phyloP scores from a whole-genome alignment of 2,113 vertebrate species.

The Pomatostomus ruficeps region DNA sequence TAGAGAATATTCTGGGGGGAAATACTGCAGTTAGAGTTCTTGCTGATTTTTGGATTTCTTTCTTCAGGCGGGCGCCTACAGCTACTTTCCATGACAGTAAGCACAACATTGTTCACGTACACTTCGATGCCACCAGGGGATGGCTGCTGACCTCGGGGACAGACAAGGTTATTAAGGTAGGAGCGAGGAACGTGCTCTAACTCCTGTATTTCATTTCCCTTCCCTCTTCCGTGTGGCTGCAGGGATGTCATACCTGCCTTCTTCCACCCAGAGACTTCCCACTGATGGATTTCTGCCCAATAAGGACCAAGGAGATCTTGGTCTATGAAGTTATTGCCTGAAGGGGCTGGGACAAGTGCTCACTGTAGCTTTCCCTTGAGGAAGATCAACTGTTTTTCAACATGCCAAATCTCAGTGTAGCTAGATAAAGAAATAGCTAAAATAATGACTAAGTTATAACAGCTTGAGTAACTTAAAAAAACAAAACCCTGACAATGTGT shows the following conservation, averaged over 20 bases:
- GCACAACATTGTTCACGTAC: conserved; percentile 88
- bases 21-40: not conserved
- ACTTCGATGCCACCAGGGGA: conserved; percentile 92
- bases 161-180: conserved; percentile 95
- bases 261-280: not conserved
- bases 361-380: not conserved
- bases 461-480: not conserved
- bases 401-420: not conserved
- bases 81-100: conserved; percentile 97
- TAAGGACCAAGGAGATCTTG: not conserved
- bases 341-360: not conserved
- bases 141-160: conserved; percentile 91
- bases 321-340: not conserved
- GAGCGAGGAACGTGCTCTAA: not conserved
- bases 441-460: not conserved
- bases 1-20: not conserved
- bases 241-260: not conserved
- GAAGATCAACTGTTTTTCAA: not conserved
- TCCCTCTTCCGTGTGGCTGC: not conserved
- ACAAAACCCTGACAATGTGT: not conserved
- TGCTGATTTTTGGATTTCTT: not conserved
- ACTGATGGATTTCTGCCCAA: not conserved
- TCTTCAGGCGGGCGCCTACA: conserved; percentile 86
- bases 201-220: not conserved
- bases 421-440: not conserved